Conservation (phyloP, 2,797 vertebrate species). For the Muscicapa comitata region DNA sequence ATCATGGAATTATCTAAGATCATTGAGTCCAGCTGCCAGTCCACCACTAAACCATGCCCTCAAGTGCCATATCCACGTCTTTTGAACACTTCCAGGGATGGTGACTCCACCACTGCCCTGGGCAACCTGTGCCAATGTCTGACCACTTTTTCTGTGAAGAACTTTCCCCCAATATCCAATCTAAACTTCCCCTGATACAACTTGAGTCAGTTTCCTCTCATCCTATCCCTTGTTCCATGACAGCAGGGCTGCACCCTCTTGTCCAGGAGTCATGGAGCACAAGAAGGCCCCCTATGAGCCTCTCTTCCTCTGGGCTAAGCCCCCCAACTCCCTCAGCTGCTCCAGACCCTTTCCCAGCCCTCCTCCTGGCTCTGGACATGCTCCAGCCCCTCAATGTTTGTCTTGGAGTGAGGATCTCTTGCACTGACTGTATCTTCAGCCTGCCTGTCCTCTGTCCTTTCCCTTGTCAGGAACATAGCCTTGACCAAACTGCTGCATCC, state of each 20-base stretch:
- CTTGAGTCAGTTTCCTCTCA: not conserved
- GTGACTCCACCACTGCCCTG: not conserved
- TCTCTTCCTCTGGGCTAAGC: not conserved
- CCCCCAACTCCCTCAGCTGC: not conserved
- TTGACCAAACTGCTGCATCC: not conserved
- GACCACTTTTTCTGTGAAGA: not conserved
- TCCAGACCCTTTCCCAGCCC: not conserved
- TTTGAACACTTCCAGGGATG: not conserved
- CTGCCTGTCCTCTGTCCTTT: not conserved
- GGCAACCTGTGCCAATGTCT: not conserved
- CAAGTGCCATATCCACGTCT: not conserved
- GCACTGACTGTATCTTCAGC: not conserved
- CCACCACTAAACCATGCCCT: not conserved
- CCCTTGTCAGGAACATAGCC: not conserved
- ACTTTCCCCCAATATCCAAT: not conserved
- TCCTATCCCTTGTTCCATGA: not conserved
- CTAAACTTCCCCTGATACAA: not conserved
- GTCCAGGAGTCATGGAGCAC: not conserved
- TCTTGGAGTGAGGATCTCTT: not conserved
- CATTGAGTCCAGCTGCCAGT: not conserved
- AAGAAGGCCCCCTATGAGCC: not conserved
- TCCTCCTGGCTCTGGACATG: accelerated
- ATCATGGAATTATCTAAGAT: not conserved
- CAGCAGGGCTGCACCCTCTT: not conserved
- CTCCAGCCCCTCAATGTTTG: not conserved